Conservation (phyloP, 2,888 invertebrate species). For the Acrocyrtus sp. region DNA sequence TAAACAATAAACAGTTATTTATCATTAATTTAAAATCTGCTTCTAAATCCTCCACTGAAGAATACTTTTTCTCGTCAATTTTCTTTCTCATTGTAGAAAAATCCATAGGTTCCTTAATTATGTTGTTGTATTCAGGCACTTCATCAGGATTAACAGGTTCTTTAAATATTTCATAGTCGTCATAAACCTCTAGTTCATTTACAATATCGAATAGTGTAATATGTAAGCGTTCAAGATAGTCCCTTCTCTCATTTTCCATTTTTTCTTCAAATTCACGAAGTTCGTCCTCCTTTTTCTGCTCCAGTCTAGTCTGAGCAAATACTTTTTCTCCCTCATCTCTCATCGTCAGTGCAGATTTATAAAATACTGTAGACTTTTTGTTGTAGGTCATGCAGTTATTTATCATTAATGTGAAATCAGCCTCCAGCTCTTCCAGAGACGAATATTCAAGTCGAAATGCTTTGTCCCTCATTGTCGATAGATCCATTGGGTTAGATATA, state of each 20-base stretch:
- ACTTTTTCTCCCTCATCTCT: slow-evolving; percentile 8
- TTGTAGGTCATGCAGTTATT: slow-evolving; percentile 28
- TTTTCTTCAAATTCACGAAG: background rate
- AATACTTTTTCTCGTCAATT: slow-evolving; percentile 4
- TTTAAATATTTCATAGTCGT: slow-evolving; percentile 15
- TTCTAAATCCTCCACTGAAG: slow-evolving; percentile 7
- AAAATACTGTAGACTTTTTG: slow-evolving; percentile 9
- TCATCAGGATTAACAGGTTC: slow-evolving; percentile 25
- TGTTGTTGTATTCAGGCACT: slow-evolving; percentile 12
- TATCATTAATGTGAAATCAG: slow-evolving; percentile 21
- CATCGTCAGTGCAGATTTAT: slow-evolving; percentile 8
- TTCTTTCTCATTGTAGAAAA: slow-evolving; percentile 25
- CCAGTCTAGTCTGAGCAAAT: slow-evolving; percentile 3
- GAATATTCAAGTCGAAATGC: background rate
- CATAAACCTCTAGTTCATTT: slow-evolving; percentile 3
- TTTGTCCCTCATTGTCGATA: slow-evolving; percentile 21
- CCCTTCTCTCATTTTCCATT: background rate
- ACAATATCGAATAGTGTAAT: too few species aligned
- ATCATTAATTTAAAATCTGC: slow-evolving; percentile 12
- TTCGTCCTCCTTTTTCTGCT: background rate
- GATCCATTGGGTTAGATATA: slow-evolving; percentile 26
- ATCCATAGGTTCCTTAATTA: slow-evolving; percentile 28
- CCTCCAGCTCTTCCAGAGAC: slow-evolving; percentile 16
- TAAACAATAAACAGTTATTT: slow-evolving; percentile 10
- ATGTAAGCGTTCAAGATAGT: background rate